Base-by-base conservation (phyloP, 1,140 invertebrate species). In the Diorhabda sublineata region DNA sequence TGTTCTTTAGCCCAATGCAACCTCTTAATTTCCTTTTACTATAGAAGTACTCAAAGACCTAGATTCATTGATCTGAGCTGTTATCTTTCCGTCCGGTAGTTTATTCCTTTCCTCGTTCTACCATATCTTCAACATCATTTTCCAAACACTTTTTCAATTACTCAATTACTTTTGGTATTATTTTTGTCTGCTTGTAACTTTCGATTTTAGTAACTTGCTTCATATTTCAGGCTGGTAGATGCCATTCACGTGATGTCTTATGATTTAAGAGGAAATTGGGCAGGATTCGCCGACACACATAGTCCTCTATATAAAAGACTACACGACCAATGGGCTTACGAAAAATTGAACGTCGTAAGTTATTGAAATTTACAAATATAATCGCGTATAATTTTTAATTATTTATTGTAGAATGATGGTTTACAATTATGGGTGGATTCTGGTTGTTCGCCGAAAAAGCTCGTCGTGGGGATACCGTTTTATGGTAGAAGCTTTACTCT, bases 221-320 rank as follows among this genome's bases (percentile, higher is more conserved):
- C 26, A 26, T 26, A 43, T 74, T 75, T 45, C 72, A 91, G 90
- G 74, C 80, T 86, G 44, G 69, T 94, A 11, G 92, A 95, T 78
- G 92, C 91, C 3, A 88, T 95, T 63, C 93, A 95, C 76, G 91
- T 92, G 7, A 96, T 96, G 94, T 87, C 93, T 0, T 97, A 97
- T 78, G 95, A 97, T 83, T 84, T 97, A 11, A 85, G 94, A 71
- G 95, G 95, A 42, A 94, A 95, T 75, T 97, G 94, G 94, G 94
- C 92, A 4, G 92, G 92, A 56, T 92, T 93, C 74, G 94, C 94
- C 2, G 93, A 95, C 76, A 89, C 91, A 0, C 93, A 95, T 76
- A 94, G 92, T 75, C 91, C 93, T 3, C 83, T 95, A 0, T 94
- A 93, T 76, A 91, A 88, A 77, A 82, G 93, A 68, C 91, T 92